Evolutionary conservation across 1,140 invertebrate species (phyloP).

Genomic region (Drosophila miranda): DNA sequence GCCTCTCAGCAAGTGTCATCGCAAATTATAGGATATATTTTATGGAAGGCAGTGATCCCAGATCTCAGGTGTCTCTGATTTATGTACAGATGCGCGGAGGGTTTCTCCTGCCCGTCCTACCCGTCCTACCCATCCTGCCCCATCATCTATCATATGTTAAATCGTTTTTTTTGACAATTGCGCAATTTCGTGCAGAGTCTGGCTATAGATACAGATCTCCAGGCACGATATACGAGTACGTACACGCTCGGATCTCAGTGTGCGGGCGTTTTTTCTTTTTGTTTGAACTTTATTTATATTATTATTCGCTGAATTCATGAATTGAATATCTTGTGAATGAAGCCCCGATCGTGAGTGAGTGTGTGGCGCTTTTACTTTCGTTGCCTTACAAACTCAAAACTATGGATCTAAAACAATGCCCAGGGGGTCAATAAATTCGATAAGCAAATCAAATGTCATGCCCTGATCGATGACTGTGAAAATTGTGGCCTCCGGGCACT

Average conservation of each 20-base stretch:
- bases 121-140: neutral
- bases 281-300: conserved; percentile 16
- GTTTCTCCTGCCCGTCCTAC: neutral
- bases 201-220: conserved; percentile 64
- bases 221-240: conserved; percentile 49
- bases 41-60: neutral
- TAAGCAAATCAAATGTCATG: conserved; percentile 32
- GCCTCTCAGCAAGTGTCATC: conserved; percentile 46
- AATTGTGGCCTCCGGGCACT: conserved; percentile 30
- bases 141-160: conserved; percentile 42
- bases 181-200: conserved; percentile 72
- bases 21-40: conserved; percentile 13
- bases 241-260: conserved; percentile 16
- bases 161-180: conserved; percentile 76
- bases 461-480: conserved; percentile 42
- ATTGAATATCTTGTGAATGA: conserved; percentile 74
- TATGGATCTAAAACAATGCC: conserved; percentile 20
- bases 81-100: conserved; percentile 20
- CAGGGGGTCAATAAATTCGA: conserved; percentile 31
- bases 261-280: conserved; percentile 32
- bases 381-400: conserved; percentile 28
- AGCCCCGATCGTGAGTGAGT: conserved; percentile 56
- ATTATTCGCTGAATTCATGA: conserved; percentile 60
- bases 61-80: conserved; percentile 49
- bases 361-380: conserved; percentile 66